phyloP scores from a whole-genome alignment of 2,797 vertebrate species.

The Pseudochirops corinnae region DNA sequence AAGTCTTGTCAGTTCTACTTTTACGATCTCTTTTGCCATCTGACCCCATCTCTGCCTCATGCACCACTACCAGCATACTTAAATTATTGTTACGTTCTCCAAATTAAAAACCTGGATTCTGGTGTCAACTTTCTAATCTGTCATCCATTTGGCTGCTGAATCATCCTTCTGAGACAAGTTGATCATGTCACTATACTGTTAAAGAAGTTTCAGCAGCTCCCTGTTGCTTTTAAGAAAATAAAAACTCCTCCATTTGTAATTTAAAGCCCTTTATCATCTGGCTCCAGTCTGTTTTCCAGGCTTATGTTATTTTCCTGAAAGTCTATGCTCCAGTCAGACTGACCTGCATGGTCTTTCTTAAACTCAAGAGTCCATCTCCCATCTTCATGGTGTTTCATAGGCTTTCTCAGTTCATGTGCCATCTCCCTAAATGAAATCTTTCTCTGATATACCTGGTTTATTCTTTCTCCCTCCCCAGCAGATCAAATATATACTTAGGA shows the following conservation, averaged over 20 bases:
- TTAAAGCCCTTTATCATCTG: not conserved
- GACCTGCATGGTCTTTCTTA: not conserved
- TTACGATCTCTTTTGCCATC: not conserved
- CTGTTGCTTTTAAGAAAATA: not conserved
- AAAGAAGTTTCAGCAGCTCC: not conserved
- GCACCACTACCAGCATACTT: not conserved
- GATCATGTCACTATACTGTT: not conserved
- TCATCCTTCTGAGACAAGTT: not conserved
- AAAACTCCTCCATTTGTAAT: not conserved
- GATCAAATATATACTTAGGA: not conserved
- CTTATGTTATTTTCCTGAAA: not conserved
- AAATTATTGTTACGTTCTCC: not conserved
- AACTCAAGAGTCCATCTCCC: no score
- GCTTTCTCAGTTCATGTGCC: not conserved
- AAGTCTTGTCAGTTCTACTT: not conserved
- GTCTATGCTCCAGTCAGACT: not conserved
- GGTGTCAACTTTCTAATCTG: not conserved
- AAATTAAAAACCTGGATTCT: not conserved
- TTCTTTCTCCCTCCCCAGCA: slow-evolving; percentile 4
- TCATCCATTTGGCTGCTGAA: not conserved
- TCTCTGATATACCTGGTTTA: slow-evolving; percentile 30
- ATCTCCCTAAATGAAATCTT: slow-evolving; percentile 9
- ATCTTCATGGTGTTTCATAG: not conserved
- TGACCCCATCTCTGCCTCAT: not conserved
- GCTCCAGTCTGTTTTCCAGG: not conserved